Evolutionary conservation across 2,888 invertebrate species (phyloP).

Genomic region (Xestoiulus laeticollis): DNA sequence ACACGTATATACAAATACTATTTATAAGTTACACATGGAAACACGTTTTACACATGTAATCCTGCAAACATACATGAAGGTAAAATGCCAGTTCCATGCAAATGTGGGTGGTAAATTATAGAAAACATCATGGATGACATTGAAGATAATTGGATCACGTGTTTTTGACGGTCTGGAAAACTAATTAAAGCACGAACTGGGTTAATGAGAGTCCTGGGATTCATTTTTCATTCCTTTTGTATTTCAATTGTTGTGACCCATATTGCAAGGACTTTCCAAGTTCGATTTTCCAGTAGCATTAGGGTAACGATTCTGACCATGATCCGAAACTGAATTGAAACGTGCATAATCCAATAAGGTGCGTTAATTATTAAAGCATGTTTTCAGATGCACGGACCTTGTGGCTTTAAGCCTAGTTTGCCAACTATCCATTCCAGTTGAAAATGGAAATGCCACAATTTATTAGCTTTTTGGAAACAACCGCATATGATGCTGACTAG

Average conservation of each 20-base stretch:
- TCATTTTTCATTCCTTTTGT: not conserved
- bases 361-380: not conserved
- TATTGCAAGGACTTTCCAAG: not conserved
- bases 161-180: not conserved
- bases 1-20: not conserved
- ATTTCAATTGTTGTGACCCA: not conserved
- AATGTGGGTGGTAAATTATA: not conserved
- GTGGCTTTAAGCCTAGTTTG: not conserved
- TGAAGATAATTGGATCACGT: constrained; percentile 2
- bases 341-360: not conserved
- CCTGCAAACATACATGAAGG: not conserved
- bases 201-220: not conserved
- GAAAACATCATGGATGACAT: not conserved
- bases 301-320: not conserved
- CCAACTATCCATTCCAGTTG: not conserved
- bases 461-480: not conserved
- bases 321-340: not conserved
- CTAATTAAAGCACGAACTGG: not conserved
- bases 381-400: not conserved
- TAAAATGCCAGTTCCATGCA: not conserved
- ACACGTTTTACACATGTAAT: not conserved
- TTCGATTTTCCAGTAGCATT: not conserved
- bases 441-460: not conserved
- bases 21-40: not conserved
- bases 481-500: not conserved